Conservation (phyloP, 1,140 invertebrate genomes). For the Araneus ventricosus region DNA sequence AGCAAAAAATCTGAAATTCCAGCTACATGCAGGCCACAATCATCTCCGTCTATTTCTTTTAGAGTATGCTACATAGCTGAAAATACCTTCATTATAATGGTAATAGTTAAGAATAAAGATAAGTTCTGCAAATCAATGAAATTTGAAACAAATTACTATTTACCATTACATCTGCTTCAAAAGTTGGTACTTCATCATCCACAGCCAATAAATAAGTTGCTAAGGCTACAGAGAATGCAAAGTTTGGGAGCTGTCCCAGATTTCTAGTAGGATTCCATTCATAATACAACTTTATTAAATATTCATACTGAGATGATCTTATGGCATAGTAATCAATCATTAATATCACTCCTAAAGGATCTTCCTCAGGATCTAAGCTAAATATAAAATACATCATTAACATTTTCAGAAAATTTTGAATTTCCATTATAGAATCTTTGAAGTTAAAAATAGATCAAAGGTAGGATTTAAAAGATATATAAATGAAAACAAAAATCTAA, state of each 20-base stretch:
- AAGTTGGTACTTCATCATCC: slow-evolving; percentile 3
- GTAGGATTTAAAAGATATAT: no score
- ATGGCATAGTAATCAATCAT: slow-evolving; percentile 94
- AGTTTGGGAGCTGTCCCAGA: slow-evolving; percentile 91
- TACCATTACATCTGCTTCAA: slow-evolving; percentile 71
- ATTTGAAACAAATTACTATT: not conserved
- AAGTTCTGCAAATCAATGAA: no score
- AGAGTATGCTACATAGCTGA: not conserved
- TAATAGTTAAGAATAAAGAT: not conserved
- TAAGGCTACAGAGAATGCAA: slow-evolving; percentile 91
- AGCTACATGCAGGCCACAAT: no score
- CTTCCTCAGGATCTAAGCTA: slow-evolving; percentile 89
- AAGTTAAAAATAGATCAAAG: no score
- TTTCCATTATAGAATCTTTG: no score
- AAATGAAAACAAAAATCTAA: no score
- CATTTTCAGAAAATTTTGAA: no score
- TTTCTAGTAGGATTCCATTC: slow-evolving; percentile 86
- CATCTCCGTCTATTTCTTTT: no score
- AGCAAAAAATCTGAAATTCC: no score
- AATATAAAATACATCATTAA: slow-evolving; percentile 77
- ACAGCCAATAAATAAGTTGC: slow-evolving; percentile 83
- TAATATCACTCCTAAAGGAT: slow-evolving; percentile 90
- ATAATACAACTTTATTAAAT: slow-evolving; percentile 86
- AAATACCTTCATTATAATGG: not conserved
- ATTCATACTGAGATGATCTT: slow-evolving; percentile 89